These are phyloP conservation scores for Sebastes trivittatus DNA, from an alignment of 2,797 vertebrate species.

Conservation along the genomic window DNA sequence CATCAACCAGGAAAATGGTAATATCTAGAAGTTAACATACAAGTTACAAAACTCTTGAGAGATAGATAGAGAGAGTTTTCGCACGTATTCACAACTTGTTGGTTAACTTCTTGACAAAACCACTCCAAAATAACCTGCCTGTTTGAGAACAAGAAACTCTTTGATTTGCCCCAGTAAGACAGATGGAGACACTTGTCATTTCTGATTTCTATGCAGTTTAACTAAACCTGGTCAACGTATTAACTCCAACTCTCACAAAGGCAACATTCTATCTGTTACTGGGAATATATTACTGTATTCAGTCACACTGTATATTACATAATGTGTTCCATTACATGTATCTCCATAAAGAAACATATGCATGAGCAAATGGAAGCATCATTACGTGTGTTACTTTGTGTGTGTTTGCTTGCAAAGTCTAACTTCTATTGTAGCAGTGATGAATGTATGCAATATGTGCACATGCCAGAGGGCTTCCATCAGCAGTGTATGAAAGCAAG, in stretches of 20 bases:
- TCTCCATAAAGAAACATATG: slow-evolving; percentile 30
- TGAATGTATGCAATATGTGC: slow-evolving; percentile 83
- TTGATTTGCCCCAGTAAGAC: not conserved
- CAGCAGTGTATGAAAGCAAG: slow-evolving; percentile 74
- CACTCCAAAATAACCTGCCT: not conserved
- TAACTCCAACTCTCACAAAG: not conserved
- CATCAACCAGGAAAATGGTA: too few species aligned
- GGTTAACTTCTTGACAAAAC: not conserved
- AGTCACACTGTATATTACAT: not conserved
- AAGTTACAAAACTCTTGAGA: not conserved
- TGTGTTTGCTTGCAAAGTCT: slow-evolving; percentile 56
- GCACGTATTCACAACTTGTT: not conserved
- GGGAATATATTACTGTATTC: not conserved
- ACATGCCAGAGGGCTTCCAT: slow-evolving; percentile 78
- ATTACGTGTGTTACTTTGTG: slow-evolving; percentile 32
- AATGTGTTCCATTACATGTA: not conserved
- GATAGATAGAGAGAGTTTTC: not conserved
- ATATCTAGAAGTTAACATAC: too few species aligned
- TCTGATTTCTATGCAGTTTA: not conserved
- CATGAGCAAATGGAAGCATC: slow-evolving; percentile 49
- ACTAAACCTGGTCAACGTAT: not conserved
- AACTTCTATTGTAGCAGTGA: slow-evolving; percentile 74
- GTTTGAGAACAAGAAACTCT: not conserved
- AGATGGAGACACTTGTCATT: not conserved
- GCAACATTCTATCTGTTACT: not conserved